Base-by-base conservation (phyloP, 1,140 invertebrate genomes). In the Pseudomyrmex gracilis region DNA sequence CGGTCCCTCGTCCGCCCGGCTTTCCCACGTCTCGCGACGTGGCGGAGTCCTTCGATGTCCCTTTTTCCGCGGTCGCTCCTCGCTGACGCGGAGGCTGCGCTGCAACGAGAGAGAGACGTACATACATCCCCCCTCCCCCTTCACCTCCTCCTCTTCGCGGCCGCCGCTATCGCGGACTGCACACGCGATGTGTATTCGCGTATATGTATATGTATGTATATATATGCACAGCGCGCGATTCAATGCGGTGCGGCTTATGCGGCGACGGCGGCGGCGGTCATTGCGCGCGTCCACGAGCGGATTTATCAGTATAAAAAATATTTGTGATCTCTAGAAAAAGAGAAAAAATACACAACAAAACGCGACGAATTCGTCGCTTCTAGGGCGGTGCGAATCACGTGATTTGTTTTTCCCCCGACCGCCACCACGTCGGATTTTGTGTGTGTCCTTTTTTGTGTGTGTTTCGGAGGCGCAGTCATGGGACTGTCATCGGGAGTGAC, bases 1-100 rank as follows among this genome's bases (percentile, higher is more conserved):
- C 63, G 73, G 34, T 84, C 76, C 84, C 74, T 87, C 66, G 83
- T 70, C 43, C 74, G 55, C 61, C 80, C 73, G 84, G 78, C 86
- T 89, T 91, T 93, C 90, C 90, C 90, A 92, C 89, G 85, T 88
- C 77, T 63, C 70, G 34, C 34, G 34, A 34, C 49, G 34, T 5
- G 34, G 7, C 49, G 70, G 86, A 89, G 60, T 66, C 68, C 45
- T 63, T 86, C 66, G 51, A 7, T 20, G 60, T 70, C 22, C 57
- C 67, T 86, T 83, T 74, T 67, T 24, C 78, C 64, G 53, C 74
- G 67, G 13, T 0, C 24, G 15, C 66, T 73, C 74, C n/a, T n/a
- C 34, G 34, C 34, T 34, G 34, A 34, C 34, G 34, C 34, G 34
- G 34, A 34, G 34, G 34, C 34, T 34, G 34, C 34, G 34, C 34